phyloP scores from a whole-genome alignment of 2,113 vertebrate genomes.

The Glaucidium brasilianum region DNA sequence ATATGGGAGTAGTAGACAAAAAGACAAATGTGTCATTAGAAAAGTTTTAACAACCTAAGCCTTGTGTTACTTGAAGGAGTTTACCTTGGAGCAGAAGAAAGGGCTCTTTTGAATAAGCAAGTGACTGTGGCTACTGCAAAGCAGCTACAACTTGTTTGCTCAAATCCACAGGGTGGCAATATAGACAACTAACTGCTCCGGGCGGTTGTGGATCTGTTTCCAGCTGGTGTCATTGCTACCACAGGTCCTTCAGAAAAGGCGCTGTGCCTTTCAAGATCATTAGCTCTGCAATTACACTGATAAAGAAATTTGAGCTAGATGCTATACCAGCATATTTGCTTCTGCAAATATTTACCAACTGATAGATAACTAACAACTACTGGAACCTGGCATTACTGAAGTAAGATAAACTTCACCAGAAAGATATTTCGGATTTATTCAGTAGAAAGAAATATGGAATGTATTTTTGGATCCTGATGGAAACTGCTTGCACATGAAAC shows the following conservation, averaged over 20 bases:
- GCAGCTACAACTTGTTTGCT: neutral
- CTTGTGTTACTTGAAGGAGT: neutral
- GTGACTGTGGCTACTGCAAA: rapidly evolving
- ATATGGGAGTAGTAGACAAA: neutral
- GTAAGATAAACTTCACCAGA: neutral
- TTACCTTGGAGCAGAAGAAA: neutral
- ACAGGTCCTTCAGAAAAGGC: neutral
- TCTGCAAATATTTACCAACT: slow-evolving; percentile 10
- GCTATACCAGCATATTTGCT: neutral
- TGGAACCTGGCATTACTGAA: neutral
- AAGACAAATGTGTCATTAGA: neutral
- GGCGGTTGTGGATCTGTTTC: rapidly evolving
- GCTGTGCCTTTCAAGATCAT: neutral
- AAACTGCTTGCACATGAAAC: neutral
- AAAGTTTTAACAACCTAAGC: neutral
- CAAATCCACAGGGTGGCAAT: slow-evolving; percentile 53
- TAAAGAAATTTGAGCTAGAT: neutral
- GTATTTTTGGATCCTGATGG: neutral
- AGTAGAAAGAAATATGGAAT: neutral
- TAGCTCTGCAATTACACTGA: neutral
- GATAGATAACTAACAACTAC: neutral
- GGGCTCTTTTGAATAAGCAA: neutral
- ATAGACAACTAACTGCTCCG: neutral
- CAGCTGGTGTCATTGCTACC: neutral
- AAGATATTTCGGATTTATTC: neutral